Base-by-base conservation (phyloP, 2,888 invertebrate genomes). In the Pristionchus mayeri region DNA sequence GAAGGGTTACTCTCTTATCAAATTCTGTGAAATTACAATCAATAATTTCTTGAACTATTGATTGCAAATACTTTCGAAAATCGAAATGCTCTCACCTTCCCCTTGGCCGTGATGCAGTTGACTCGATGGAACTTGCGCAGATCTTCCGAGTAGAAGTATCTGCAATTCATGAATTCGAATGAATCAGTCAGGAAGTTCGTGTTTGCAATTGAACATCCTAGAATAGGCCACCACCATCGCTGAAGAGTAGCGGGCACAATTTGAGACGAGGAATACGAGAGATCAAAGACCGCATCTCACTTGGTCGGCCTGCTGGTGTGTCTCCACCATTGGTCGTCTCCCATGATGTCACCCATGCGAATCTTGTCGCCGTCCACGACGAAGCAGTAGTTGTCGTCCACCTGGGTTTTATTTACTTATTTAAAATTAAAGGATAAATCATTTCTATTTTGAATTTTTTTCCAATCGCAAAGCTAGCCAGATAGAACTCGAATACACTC, bases 281-380 rank as follows among this genome's bases (percentile, higher is more conserved):
- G 27, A 4, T 6, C 57, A 80, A 57, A 57, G 37, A 54, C 11
- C 48, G 13, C 34, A 52, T 6, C 57, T 79, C 40, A 79, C 81
- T 91, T 92, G 24, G 92, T 92, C 9, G 93, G 93, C 24, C 92
- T n/a, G 11, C 90, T 89, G 13, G 93, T 93, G 86, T 93, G 93
- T 76, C 91, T 83, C 91, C 92, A 93, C 91, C 90, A 92, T 60
- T 93, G 90, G 85, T 91, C 92, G 84, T 92, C 92, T 11, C 91
- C 90, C 86, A 92, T 88, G 57, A 93, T 91, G 84, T 93, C 92
- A 21, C 88, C 90, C 90, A 91, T 90, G 44, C 90, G 86, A 9
- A 85, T 85, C 76, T 85, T 85, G 83, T 92, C 92, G 13, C 92
- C 93, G 86, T 92, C 91, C 13, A 93, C 91, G 30, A 92, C 91